Percentiles rank a stretch among this genome's conserved stretches.
These are phyloP conservation scores for Netelia inedita DNA, from an alignment of 2,888 invertebrate genomes.

Conservation along the genomic window DNA sequence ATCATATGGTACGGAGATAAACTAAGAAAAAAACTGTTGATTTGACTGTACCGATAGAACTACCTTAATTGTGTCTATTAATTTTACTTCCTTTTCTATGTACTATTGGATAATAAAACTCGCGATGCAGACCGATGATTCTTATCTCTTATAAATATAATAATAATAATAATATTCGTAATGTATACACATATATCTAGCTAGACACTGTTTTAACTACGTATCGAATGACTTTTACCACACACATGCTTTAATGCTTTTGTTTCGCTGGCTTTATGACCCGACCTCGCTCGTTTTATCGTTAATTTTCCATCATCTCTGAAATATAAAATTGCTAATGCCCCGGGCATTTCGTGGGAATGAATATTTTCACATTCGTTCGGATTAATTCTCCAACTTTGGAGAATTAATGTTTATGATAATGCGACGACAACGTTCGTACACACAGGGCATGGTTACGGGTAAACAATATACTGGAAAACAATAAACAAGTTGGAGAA, in stretches of 20 bases:
- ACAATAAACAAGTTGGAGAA: no score
- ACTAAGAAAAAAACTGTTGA: no score
- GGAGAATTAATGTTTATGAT: no score
- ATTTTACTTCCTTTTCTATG: constrained; percentile 12
- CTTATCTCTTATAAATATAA: constrained; percentile 42
- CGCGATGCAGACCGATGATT: constrained; percentile 13
- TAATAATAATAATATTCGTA: constrained; percentile 28
- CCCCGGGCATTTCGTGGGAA: constrained; percentile 56
- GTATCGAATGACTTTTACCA: constrained; percentile 68
- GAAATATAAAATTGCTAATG: constrained; percentile 66
- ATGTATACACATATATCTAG: constrained; percentile 48
- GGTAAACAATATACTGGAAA: no score
- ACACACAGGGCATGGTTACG: no score
- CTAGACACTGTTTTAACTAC: constrained; percentile 62
- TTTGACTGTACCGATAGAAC: no score
- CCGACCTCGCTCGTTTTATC: constrained; percentile 40
- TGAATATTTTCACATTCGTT: no score
- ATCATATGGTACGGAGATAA: no score
- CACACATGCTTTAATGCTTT: constrained; percentile 38
- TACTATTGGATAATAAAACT: constrained; percentile 53
- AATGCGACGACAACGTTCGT: no score
- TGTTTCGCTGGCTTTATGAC: not conserved
- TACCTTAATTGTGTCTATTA: constrained; percentile 22
- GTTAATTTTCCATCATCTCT: constrained; percentile 38
- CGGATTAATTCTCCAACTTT: no score